Conservation (phyloP, 2,888 invertebrate species). For the Leptinotarsa peninsularis region DNA sequence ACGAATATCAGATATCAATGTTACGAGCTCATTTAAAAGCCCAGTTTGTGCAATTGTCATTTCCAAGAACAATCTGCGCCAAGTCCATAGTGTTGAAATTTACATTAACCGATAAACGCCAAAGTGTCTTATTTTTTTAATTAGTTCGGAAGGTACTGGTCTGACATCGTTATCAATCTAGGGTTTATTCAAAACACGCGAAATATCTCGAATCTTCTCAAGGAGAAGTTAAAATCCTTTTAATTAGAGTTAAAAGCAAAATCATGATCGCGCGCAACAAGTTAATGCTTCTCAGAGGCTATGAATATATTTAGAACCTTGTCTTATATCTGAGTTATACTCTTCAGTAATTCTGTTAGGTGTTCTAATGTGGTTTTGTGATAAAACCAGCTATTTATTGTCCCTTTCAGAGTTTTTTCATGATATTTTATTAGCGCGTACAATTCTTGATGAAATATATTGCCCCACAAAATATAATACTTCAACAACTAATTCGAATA, state of each 20-base stretch:
- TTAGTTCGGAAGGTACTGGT: slow-evolving; percentile 31
- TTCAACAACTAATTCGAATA: slow-evolving; percentile 20
- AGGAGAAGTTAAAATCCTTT: slow-evolving; percentile 47
- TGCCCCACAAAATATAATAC: neutral
- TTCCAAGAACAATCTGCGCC: slow-evolving; percentile 45
- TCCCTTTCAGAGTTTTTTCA: slow-evolving; percentile 13
- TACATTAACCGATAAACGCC: slow-evolving; percentile 47
- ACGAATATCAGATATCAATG: slow-evolving; percentile 37
- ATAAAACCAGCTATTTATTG: slow-evolving; percentile 25
- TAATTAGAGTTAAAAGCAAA: slow-evolving; percentile 58
- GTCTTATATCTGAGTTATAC: slow-evolving; percentile 46
- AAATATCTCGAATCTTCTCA: slow-evolving; percentile 49
- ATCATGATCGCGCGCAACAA: slow-evolving; percentile 57
- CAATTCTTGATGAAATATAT: slow-evolving; percentile 9
- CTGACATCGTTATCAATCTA: slow-evolving; percentile 35
- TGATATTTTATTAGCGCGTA: neutral
- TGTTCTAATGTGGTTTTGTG: slow-evolving; percentile 29
- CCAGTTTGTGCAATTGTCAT: slow-evolving; percentile 46
- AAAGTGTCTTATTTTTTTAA: slow-evolving; percentile 48
- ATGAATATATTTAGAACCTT: slow-evolving; percentile 56
- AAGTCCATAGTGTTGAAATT: slow-evolving; percentile 45
- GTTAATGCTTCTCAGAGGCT: slow-evolving; percentile 61
- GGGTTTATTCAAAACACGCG: slow-evolving; percentile 47
- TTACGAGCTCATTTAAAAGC: slow-evolving; percentile 42
- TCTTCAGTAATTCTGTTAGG: slow-evolving; percentile 17